Base-by-base conservation (phyloP, 2,797 vertebrate species). In the Pampus argenteus region DNA sequence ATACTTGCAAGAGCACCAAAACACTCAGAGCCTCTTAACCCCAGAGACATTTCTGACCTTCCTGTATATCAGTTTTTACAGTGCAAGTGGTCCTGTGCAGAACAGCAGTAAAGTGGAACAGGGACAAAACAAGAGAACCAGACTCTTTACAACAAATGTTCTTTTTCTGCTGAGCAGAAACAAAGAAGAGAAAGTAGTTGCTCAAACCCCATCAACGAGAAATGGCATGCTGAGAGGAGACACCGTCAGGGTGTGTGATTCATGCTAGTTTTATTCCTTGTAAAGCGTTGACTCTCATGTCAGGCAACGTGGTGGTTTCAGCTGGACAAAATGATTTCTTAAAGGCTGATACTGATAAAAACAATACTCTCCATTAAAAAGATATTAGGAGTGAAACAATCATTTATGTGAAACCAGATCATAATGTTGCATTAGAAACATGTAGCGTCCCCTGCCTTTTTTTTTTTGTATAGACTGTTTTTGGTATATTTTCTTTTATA, bases 51-150 rank as follows among this genome's bases (percentile, higher is more conserved):
- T 87, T 71, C 73, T 85, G 69, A 76, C 79, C 66, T 91, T 92
- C 90, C 86, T 80, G 86, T 54, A 17, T 85, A 82, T 89, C 72
- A 20, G 71, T 70, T 91, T 89, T 88, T 88, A 86, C 69, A 74
- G 82, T 34, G 83, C 74, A 52, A 52, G 63, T 6, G 80, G 71
- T 67, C 74, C 55, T 23, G 70, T 81, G 71, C 76, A 72, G 79
- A 75, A 71, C 76, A 55, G 67, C 86, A 86, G 86, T 88, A 81
- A 92, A 91, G 75, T 54, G 62, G 61, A 86, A 66, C 40, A 58
- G 81, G 56, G 76, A 79, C 26, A 47, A 67, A 83, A 69, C 58
- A 57, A 29, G 54, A 66, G 59, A 58, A 22, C 2, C 50, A n/a
- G 66, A 74, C 49, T 62, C 51, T 76, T 75, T 52, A 38, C 57